phyloP scores from a whole-genome alignment of 2,113 vertebrate species.

The Dermatemys mawii region DNA sequence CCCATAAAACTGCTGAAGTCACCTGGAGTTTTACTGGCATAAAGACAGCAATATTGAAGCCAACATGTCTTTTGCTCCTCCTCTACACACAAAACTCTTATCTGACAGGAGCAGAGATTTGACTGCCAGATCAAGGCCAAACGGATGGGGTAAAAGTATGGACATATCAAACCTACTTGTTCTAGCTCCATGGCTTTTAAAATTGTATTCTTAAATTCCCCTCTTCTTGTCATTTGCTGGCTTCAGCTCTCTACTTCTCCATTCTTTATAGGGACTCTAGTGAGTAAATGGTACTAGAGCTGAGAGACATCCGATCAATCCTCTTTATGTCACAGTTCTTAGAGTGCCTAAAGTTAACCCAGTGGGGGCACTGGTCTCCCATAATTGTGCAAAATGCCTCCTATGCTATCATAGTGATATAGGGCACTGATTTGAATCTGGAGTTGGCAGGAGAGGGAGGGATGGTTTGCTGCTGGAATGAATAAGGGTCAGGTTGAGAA shows the following conservation, averaged over 20 bases:
- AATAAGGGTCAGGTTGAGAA: neutral
- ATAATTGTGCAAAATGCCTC: neutral
- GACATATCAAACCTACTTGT: neutral
- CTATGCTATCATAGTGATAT: neutral
- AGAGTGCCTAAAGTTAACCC: neutral
- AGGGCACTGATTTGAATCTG: neutral
- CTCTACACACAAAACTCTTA: neutral
- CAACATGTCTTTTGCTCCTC: neutral
- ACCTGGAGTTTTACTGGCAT: neutral
- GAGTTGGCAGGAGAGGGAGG: neutral
- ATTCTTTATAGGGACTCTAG: neutral
- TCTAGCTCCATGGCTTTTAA: neutral
- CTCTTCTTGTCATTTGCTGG: neutral
- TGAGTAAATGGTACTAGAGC: neutral
- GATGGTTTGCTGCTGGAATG: neutral
- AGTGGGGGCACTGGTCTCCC: neutral
- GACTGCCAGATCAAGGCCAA: neutral
- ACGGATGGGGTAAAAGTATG: neutral
- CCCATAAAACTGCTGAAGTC: neutral
- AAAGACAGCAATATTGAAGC: neutral
- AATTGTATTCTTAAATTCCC: neutral
- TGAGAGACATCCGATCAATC: neutral
- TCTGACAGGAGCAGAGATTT: neutral
- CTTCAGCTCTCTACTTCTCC: neutral
- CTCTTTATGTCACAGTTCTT: neutral